Evolutionary conservation across 2,888 invertebrate genomes (phyloP).

Genomic region (Eurytoma adleriae): DNA sequence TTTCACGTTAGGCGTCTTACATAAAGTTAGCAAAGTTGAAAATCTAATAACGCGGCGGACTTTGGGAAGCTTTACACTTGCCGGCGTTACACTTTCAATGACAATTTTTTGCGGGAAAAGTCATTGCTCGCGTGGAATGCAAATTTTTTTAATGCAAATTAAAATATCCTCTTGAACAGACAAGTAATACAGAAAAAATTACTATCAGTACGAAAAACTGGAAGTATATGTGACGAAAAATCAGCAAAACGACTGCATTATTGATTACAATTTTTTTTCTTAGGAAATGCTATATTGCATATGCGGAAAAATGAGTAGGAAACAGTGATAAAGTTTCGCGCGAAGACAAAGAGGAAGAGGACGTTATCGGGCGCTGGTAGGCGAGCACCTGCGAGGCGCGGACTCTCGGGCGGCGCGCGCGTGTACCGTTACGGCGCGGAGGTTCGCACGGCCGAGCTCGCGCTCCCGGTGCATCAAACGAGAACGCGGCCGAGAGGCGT

Average conservation of each 20-base stretch:
- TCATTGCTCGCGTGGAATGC: background rate
- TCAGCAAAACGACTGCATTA: too few species aligned
- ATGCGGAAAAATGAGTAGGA: too few species aligned
- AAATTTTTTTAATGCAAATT: too few species aligned
- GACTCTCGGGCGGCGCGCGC: too few species aligned
- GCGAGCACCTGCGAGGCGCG: too few species aligned
- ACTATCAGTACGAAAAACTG: too few species aligned
- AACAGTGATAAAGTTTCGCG: background rate
- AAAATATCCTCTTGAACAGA: background rate
- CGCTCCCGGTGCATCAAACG: slow-evolving; percentile 12
- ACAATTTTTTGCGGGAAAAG: slow-evolving; percentile 16
- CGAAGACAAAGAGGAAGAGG: too few species aligned
- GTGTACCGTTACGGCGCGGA: slow-evolving; percentile 9
- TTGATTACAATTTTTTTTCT: too few species aligned
- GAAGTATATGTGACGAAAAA: too few species aligned
- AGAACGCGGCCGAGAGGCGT: slow-evolving; percentile 37
- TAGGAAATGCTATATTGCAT: too few species aligned
- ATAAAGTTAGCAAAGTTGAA: slow-evolving; percentile 16
- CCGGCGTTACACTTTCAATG: slow-evolving; percentile 1
- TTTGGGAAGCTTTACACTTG: slow-evolving; percentile 23
- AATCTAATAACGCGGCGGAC: slow-evolving; percentile 35
- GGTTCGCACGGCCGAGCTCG: slow-evolving; percentile 23
- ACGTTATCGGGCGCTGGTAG: too few species aligned
- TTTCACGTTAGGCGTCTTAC: slow-evolving; percentile 8
- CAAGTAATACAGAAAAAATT: too few species aligned